These are phyloP conservation scores for Phymastichus coffea DNA, from an alignment of 1,140 invertebrate species.

Conservation along the genomic window DNA sequence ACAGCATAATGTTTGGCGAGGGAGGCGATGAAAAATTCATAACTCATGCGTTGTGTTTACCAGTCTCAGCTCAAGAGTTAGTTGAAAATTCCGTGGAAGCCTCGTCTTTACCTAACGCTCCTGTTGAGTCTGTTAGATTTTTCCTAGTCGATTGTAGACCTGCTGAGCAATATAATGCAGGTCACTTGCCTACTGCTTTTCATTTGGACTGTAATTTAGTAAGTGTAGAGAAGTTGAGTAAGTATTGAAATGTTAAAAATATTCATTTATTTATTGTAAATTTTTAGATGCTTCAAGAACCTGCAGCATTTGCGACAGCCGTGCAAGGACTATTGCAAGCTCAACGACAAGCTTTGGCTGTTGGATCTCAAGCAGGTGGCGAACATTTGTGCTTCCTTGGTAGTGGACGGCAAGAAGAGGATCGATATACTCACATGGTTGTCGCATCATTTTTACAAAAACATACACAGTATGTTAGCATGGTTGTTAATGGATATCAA, in stretches of 20 bases:
- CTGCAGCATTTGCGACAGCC: constrained; percentile 89
- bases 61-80: constrained; percentile 86
- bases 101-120: constrained; percentile 57
- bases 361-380: constrained; percentile 86
- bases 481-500: constrained; percentile 90
- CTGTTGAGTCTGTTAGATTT: constrained; percentile 72
- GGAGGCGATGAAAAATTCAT: constrained; percentile 60
- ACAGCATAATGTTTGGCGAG: constrained; percentile 62
- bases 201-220: constrained; percentile 94
- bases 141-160: constrained; percentile 97
- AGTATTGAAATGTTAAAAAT: not conserved
- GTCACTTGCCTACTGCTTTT: constrained; percentile 95
- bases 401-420: constrained; percentile 92
- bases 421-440: constrained; percentile 97
- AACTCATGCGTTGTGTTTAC: constrained; percentile 88
- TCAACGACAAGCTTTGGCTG: constrained; percentile 85
- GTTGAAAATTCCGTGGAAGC: constrained; percentile 73
- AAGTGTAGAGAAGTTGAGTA: constrained; percentile 35
- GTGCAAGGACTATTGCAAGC: constrained; percentile 90
- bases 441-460: constrained; percentile 96
- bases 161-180: constrained; percentile 94
- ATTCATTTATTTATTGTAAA: not conserved
- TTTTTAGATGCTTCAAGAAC: constrained; percentile 88
- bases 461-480: constrained; percentile 88
- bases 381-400: constrained; percentile 98